Evolutionary conservation across 64 coral and sea anemone species (phyloP).

Genomic region (Dendrophyllia cribrosa): DNA sequence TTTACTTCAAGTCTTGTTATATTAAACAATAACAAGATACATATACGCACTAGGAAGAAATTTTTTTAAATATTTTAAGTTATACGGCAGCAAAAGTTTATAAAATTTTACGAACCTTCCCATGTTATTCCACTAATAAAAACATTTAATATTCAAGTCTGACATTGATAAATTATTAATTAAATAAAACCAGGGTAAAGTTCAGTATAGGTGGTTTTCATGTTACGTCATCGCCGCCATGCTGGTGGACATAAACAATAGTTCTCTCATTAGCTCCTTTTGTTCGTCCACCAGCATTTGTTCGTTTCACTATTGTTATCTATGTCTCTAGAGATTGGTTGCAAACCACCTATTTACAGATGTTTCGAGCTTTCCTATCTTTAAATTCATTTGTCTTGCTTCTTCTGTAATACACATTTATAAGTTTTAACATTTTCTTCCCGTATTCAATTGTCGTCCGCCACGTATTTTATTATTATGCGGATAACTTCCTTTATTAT

Average conservation of each 20-base stretch:
- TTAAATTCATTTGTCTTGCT: neutral
- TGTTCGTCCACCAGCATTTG: too few species aligned
- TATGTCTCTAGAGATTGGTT: too few species aligned
- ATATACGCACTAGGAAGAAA: neutral
- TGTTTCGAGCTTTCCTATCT: neutral
- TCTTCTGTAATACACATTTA: neutral
- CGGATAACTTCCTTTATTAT: neutral
- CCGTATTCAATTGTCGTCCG: neutral
- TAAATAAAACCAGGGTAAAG: slow-evolving; percentile 5
- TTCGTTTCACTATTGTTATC: too few species aligned
- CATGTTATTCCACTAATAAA: neutral
- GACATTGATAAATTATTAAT: neutral
- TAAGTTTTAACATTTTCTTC: neutral
- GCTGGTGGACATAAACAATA: too few species aligned
- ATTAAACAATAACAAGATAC: neutral
- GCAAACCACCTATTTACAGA: too few species aligned
- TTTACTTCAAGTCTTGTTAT: too few species aligned
- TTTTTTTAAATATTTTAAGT: neutral
- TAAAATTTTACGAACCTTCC: neutral
- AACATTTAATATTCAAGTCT: neutral
- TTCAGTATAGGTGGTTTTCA: too few species aligned
- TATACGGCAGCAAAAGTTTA: neutral
- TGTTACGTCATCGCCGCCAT: too few species aligned
- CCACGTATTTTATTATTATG: neutral
- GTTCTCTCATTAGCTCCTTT: too few species aligned